Evolutionary conservation across 2,113 vertebrate genomes (phyloP).

Genomic region (Hystrix brachyura): DNA sequence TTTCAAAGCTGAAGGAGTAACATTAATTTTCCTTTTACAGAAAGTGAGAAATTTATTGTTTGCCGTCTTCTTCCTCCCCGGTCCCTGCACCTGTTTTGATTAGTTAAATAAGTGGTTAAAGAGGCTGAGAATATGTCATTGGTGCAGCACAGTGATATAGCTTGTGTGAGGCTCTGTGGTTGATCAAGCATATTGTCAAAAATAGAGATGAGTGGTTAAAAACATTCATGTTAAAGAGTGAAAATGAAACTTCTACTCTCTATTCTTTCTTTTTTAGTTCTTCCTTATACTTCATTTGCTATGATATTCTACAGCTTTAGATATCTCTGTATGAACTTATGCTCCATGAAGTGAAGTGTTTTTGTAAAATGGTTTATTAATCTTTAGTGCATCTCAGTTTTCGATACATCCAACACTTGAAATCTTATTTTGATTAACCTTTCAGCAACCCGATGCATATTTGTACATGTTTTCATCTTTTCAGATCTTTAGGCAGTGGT

Average conservation of each 20-base stretch:
- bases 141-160: background rate
- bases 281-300: background rate
- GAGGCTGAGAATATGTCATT: background rate
- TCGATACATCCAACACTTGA: background rate
- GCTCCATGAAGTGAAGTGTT: too few species aligned
- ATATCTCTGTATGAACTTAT: background rate
- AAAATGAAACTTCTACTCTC: background rate
- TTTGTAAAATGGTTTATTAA: background rate
- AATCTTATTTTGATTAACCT: background rate
- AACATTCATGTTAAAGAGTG: background rate
- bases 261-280: background rate
- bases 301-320: background rate
- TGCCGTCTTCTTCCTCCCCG: background rate
- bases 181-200: background rate
- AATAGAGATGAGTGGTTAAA: background rate
- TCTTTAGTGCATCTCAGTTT: background rate
- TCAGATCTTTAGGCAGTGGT: background rate
- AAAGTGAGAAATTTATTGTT: background rate
- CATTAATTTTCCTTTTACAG: background rate
- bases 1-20: background rate
- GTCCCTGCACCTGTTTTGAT: background rate
- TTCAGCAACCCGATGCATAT: background rate
- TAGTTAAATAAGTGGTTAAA: background rate
- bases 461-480: background rate
- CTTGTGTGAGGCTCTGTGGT: background rate